A percentile compares a stretch with the other conserved stretches of the same genome.
Conservation (phyloP, 1,140 invertebrate species). For the Elysia chlorotica region DNA sequence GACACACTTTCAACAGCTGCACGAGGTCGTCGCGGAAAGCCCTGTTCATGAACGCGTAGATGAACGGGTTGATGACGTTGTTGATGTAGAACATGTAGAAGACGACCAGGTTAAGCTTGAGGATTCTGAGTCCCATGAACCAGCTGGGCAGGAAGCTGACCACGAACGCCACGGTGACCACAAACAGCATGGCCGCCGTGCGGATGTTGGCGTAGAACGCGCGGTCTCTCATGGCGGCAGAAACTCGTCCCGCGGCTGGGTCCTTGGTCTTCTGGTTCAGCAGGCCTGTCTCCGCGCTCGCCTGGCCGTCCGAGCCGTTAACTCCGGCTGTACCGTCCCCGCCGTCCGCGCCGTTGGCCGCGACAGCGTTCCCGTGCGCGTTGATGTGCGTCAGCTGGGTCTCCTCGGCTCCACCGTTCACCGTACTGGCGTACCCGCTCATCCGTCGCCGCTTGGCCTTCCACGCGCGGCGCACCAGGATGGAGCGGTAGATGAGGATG, state of each 20-base stretch:
- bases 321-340: conserved; percentile 18
- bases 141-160: conserved; percentile 50
- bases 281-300: too few species aligned
- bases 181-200: conserved; percentile 54
- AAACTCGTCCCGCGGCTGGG: conserved; percentile 7
- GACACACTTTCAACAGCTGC: conserved; percentile 36
- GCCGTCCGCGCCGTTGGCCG: too few species aligned
- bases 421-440: conserved; percentile 28
- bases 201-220: conserved; percentile 50
- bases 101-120: conserved; percentile 36
- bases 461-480: conserved; percentile 42
- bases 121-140: conserved; percentile 39
- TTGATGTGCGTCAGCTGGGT: conserved; percentile 35
- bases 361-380: conserved; percentile 19
- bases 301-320: too few species aligned
- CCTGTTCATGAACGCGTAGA: conserved; percentile 58
- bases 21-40: conserved; percentile 48
- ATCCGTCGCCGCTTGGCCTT: conserved; percentile 36
- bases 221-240: conserved; percentile 31
- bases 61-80: conserved; percentile 54
- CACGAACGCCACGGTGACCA: conserved; percentile 53
- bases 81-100: conserved; percentile 55
- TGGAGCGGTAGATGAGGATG: conserved; percentile 47
- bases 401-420: conserved; percentile 24
- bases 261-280: neutral